Evolutionary conservation across 2,113 vertebrate genomes (phyloP), one percentile per base, ranked within the genome.

Genomic region (Pyrgilauda ruficollis): DNA sequence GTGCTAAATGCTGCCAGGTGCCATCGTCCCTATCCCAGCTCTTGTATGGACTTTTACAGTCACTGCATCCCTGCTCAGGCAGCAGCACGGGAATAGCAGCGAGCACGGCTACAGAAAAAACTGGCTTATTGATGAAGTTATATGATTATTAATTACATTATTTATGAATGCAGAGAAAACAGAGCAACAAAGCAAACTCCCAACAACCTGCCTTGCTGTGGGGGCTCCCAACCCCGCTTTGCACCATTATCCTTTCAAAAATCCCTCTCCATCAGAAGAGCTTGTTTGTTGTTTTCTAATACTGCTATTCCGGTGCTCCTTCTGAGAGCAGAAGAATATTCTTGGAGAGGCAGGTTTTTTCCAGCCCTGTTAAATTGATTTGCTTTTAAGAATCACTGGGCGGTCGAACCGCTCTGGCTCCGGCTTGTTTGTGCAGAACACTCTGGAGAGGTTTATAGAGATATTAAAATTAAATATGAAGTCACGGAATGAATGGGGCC

Each of bases 401-500:
- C 5, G 11, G 88, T n/a, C 21, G 2, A 81, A 84, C 33, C 33
- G 2, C 81, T 79, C 77, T 5, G 5, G 20, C 67, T 55, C 56
- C 2, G 1, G 74, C 66, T 43, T 55, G 77, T 78, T 93, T 80
- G 37, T 58, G 44, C 56, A 62, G 89, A 79, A 30, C 23, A 3
- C 86, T 85, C 69, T 13, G 26, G 76, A 90, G 92, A 86, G 84
- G 63, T 83, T 92, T 93, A 86, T 64, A 39, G 68, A 85, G 75
- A 89, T 49, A 89, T 75, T 91, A 88, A 93, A 90, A 92, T 91
- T 84, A 93, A 96, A 68, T 74, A 80, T 2, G 21, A 53, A 93
- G 90, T 63, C 41, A 20, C 28, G 4, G 86, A 85, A 88, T 84
- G 90, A 95, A 93, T 6, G 79, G 81, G 28, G 80, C 87, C 90